Conservation (phyloP, 2,113 vertebrate genomes). For the Nyctereutes procyonoides region DNA sequence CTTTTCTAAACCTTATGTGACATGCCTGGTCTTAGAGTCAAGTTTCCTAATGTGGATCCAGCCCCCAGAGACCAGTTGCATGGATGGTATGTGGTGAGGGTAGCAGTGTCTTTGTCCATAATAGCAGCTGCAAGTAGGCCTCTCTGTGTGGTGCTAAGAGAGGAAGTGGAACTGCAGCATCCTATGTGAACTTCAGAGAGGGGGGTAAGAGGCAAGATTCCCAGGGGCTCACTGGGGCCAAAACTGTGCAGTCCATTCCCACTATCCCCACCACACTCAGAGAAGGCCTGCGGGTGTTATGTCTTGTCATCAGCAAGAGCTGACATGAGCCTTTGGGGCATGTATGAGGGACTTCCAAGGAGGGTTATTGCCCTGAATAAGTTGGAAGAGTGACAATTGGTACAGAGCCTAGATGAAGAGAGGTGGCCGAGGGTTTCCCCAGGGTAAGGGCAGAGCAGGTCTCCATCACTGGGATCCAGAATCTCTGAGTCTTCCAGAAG, state of each 20-base stretch:
- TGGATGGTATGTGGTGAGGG: fast-evolving
- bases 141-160: background rate
- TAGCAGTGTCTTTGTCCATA: background rate
- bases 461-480: background rate
- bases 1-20: background rate
- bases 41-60: background rate
- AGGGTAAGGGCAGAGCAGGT: background rate
- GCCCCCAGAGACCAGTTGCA: background rate
- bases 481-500: background rate
- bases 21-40: background rate
- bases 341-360: background rate
- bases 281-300: background rate
- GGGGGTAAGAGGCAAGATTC: background rate
- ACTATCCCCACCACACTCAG: background rate
- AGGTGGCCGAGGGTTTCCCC: background rate
- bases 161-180: background rate
- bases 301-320: background rate
- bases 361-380: background rate
- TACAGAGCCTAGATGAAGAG: background rate
- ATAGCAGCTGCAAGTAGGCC: background rate
- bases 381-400: background rate
- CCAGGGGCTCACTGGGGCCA: background rate
- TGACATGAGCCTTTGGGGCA: background rate
- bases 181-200: too few relatives aligned
- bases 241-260: background rate